These are phyloP conservation scores for Papilio aristodemus DNA, from an alignment of 1,140 invertebrate species.

Conservation along the genomic window DNA sequence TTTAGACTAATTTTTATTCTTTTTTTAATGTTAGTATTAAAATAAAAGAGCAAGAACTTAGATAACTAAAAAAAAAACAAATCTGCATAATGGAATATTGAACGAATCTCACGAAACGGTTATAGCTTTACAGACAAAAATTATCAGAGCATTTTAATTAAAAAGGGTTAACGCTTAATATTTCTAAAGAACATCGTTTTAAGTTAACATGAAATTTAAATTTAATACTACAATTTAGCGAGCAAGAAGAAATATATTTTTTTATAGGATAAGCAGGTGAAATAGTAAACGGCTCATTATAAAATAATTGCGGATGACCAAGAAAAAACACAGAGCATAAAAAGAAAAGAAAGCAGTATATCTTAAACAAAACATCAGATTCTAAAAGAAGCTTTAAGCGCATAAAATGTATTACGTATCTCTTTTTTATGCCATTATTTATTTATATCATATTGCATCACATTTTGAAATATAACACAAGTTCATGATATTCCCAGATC, in stretches of 20 bases:
- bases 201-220: neutral
- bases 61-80: neutral
- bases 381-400: too few relatives aligned
- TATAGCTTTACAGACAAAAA: constrained; percentile 14
- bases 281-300: too few relatives aligned
- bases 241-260: neutral
- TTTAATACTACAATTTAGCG: neutral
- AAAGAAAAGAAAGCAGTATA: too few relatives aligned
- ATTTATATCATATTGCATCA: too few relatives aligned
- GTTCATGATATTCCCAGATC: too few relatives aligned
- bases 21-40: neutral
- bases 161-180: constrained; percentile 4
- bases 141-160: constrained; percentile 9
- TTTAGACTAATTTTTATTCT: neutral
- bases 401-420: too few relatives aligned
- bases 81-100: neutral
- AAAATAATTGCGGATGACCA: too few relatives aligned
- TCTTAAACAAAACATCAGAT: too few relatives aligned
- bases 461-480: too few relatives aligned
- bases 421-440: too few relatives aligned
- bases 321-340: too few relatives aligned
- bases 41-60: too few relatives aligned
- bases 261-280: neutral
- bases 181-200: neutral
- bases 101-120: neutral